Percentiles rank a stretch among this genome's conserved stretches.
These are phyloP conservation scores for Plotosus lineatus DNA, from an alignment of 2,113 vertebrate genomes.

Conservation along the genomic window DNA sequence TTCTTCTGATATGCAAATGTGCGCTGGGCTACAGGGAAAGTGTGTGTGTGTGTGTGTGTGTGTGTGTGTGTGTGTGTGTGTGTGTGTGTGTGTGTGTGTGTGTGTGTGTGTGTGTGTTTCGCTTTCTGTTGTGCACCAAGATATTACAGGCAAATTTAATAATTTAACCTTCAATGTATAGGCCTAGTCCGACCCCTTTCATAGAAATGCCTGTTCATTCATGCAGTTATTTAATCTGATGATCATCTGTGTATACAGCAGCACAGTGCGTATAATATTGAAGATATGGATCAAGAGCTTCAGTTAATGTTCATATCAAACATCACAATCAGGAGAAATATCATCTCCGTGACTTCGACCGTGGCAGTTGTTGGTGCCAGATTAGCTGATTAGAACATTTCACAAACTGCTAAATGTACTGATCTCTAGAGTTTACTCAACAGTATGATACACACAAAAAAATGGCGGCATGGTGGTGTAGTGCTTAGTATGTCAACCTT, in stretches of 20 bases:
- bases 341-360: background rate
- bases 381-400: background rate
- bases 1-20: conserved; percentile 3
- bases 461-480: too few species aligned
- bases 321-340: background rate
- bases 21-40: background rate
- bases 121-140: background rate
- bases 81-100: background rate
- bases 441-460: background rate
- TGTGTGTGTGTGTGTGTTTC: background rate
- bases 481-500: too few species aligned
- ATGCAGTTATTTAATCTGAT: background rate
- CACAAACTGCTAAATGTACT: background rate
- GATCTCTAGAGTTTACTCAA: background rate
- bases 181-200: background rate
- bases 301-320: background rate
- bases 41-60: background rate
- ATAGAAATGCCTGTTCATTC: background rate
- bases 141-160: background rate
- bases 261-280: background rate
- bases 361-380: background rate
- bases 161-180: background rate
- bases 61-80: background rate
- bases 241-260: background rate
- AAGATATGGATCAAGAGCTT: background rate